Evolutionary conservation across 2,797 vertebrate genomes (phyloP).

Genomic region (Oreochromis grahami): DNA sequence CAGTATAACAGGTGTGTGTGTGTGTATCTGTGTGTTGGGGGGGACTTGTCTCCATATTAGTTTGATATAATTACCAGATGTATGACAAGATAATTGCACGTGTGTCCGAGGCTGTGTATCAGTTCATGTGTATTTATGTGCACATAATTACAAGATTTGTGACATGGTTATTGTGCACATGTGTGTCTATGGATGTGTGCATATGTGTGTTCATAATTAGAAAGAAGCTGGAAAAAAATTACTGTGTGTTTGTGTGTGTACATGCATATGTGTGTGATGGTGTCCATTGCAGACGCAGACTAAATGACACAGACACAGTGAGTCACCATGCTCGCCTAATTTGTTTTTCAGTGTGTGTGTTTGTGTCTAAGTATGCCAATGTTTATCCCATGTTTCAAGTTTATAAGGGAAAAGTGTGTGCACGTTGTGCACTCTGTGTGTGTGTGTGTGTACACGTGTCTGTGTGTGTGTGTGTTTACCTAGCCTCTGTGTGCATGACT

Average conservation of each 20-base stretch:
- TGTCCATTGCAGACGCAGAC: conserved; percentile 1
- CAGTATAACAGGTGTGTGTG: not conserved
- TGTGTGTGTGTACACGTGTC: not conserved
- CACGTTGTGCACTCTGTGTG: not conserved
- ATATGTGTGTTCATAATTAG: conserved; percentile 44
- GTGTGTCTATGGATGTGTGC: conserved; percentile 9
- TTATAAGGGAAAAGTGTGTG: not conserved
- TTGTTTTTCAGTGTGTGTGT: conserved; percentile 1
- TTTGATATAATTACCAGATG: conserved; percentile 36
- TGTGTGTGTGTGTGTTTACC: conserved; percentile 22
- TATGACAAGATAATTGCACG: conserved; percentile 51
- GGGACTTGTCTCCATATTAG: conserved; percentile 4
- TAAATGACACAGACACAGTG: conserved; percentile 27
- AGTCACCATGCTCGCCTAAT: conserved; percentile 31
- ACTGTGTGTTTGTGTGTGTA: not conserved
- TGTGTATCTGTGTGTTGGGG: not conserved
- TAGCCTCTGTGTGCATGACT: conserved; percentile 26
- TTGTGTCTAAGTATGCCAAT: conserved; percentile 15
- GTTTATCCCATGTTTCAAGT: conserved; percentile 22
- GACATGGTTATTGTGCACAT: conserved; percentile 32
- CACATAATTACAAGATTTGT: conserved; percentile 45
- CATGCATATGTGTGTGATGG: not conserved
- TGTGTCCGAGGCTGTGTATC: not conserved
- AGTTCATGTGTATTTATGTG: conserved; percentile 10
- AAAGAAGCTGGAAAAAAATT: not conserved